Conservation (phyloP, 2,888 invertebrate genomes). For the Anoncus sp. region DNA sequence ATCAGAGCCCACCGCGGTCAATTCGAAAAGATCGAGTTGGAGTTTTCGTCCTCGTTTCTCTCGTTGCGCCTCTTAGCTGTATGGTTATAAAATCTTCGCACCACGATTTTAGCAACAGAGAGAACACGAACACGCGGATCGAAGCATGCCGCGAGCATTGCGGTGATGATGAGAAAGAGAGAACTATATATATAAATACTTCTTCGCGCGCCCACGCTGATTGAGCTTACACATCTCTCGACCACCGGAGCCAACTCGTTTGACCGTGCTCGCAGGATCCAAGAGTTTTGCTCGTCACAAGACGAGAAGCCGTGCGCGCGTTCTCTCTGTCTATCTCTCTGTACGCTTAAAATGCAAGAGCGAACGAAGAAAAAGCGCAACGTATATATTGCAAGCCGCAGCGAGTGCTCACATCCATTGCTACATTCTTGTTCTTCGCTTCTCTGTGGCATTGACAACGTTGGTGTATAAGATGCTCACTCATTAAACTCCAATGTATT, state of each 20-base stretch:
- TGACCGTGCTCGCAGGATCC: slow-evolving; percentile 19
- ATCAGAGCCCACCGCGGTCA: slow-evolving; percentile 7
- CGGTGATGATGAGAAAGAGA: slow-evolving; percentile 22
- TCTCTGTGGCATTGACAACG: slow-evolving; percentile 70
- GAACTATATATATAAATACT: no score
- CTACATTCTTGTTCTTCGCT: slow-evolving; percentile 35
- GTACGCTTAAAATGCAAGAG: slow-evolving; percentile 41
- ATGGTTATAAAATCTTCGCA: not conserved
- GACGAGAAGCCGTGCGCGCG: slow-evolving; percentile 55
- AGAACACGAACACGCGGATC: not conserved
- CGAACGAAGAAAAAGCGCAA: slow-evolving; percentile 41
- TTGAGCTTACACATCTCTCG: slow-evolving; percentile 75
- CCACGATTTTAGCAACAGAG: slow-evolving; percentile 25
- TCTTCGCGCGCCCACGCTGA: slow-evolving; percentile 76
- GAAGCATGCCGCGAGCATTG: not conserved
- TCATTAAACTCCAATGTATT: slow-evolving; percentile 49
- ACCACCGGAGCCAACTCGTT: slow-evolving; percentile 57
- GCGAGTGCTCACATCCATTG: not conserved
- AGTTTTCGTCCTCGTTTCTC: slow-evolving; percentile 11
- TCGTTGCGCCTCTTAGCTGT: slow-evolving; percentile 3
- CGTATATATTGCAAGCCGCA: not conserved
- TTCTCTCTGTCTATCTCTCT: no score
- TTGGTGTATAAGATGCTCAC: slow-evolving; percentile 31
- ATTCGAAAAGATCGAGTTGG: slow-evolving; percentile 6
- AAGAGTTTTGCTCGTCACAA: slow-evolving; percentile 48